A percentile compares a stretch with the other conserved stretches of the same genome.
Evolutionary conservation across 2,113 vertebrate genomes (phyloP).

Genomic region (Sterrhoptilus dennistouni): DNA sequence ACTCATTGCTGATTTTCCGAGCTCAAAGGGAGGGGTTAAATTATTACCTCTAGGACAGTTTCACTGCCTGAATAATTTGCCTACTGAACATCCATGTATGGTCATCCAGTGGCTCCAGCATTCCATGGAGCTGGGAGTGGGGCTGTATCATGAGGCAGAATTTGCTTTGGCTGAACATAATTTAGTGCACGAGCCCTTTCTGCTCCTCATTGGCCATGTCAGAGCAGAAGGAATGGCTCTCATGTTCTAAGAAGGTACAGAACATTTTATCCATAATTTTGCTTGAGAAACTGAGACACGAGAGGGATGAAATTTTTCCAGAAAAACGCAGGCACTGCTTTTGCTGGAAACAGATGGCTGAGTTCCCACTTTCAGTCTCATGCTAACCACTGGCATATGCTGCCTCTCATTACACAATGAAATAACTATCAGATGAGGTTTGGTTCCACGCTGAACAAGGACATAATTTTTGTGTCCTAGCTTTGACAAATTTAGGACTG

Average conservation of each 20-base stretch:
- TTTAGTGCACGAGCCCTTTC: not conserved
- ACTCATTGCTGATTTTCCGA: not conserved
- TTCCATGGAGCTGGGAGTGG: not conserved
- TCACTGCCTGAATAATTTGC: not conserved
- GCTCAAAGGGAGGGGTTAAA: not conserved
- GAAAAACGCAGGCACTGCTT: not conserved
- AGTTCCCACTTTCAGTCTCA: not conserved
- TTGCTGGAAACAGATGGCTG: not conserved
- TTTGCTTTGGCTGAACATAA: not conserved
- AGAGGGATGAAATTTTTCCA: not conserved
- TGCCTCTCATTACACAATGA: not conserved
- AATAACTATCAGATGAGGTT: not conserved
- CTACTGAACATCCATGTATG: not conserved
- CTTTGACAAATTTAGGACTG: not conserved
- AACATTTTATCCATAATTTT: not conserved
- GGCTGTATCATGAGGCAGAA: not conserved
- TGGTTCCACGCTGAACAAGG: not conserved
- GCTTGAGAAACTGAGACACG: not conserved
- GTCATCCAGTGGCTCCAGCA: fast-evolving
- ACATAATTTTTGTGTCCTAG: not conserved
- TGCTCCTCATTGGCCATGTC: not conserved
- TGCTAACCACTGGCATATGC: not conserved
- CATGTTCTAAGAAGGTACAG: not conserved
- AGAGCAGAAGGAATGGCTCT: not conserved
- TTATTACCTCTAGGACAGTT: not conserved